Base-by-base conservation (phyloP, 2,888 invertebrate genomes). In the Habrosyne pyritoides region DNA sequence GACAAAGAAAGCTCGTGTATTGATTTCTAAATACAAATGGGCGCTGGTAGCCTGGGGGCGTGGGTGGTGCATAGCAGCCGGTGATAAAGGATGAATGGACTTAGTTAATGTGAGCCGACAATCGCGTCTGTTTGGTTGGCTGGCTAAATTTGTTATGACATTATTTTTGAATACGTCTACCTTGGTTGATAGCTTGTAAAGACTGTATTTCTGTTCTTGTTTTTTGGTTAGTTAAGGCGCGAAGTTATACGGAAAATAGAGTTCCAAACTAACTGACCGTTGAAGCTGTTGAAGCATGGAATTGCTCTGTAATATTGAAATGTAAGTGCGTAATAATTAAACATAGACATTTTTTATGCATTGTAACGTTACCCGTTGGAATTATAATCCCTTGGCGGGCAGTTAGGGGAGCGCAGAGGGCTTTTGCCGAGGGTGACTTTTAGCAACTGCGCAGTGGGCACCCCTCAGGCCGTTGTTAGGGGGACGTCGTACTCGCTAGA, bases 51-150 rank as follows among this genome's bases (percentile, higher is more conserved):
- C 26, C 26, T 28, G 28, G 10, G 14, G 8, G 26, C 21, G 50
- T 50, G 50, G 50, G 50, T 30, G 28, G 8, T 30, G 28, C 28
- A 30, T 33, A 0, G 33, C 26, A 49, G 14, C 26, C 49, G 49
- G 28, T 50, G 50, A 50, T 28, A 50, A 50, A 50, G 30, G 49
- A 49, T 49, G 49, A 49, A 49, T 50, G 28, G 28, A 21, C 5
- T 10, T 21, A 50, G 28, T 50, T 21, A 28, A 18, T 4, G 18
- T 30, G 10, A 28, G 21, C 10, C 50, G 28, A 10, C 50, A 50
- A 14, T 10, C 22, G 21, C 12, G 18, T 12, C 24, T 50, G n/a
- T 42, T 18, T 42, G 8, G 14, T 42, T 42, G n/a, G 8, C 18
- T 18, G 42, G 42, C 42, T 18, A 42, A 42, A 42, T 42, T 42